These are phyloP conservation scores for Archivesica marissinica DNA, from an alignment of 1,140 invertebrate species.

Conservation along the genomic window DNA sequence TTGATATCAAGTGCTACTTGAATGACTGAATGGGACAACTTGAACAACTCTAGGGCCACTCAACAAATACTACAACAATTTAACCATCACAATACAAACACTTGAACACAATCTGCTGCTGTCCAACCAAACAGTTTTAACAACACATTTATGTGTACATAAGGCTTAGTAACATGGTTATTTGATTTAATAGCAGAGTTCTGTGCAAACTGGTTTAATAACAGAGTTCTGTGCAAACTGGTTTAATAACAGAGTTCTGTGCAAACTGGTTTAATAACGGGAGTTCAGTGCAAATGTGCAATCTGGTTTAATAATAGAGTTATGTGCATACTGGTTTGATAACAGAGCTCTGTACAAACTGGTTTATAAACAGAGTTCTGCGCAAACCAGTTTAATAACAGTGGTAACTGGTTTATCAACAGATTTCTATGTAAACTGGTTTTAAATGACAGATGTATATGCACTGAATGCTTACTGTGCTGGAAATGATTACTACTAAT, in stretches of 20 bases:
- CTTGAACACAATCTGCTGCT: slow-evolving; percentile 3
- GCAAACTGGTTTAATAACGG: background rate
- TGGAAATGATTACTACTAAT: no score
- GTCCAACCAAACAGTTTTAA: background rate
- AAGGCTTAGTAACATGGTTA: background rate
- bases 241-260: background rate
- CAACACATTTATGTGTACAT: background rate
- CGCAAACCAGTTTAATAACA: no score
- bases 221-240: background rate
- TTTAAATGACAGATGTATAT: no score
- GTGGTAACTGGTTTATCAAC: no score
- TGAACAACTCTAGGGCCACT: slow-evolving; percentile 21
- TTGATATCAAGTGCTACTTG: background rate
- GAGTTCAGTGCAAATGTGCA: background rate
- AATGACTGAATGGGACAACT: slow-evolving; percentile 21
- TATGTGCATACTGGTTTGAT: no score
- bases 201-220: slow-evolving; percentile 1
- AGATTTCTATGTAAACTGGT: no score
- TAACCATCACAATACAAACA: slow-evolving; percentile 9
- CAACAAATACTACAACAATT: background rate
- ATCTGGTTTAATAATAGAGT: no score
- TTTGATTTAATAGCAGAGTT: background rate
- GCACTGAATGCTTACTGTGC: no score
- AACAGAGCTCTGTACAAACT: no score
- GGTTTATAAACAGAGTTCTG: no score